A percentile compares a stretch with the other conserved stretches of the same genome.
Conservation (phyloP, 2,888 invertebrate species). For the Psococerastis gibbosa region DNA sequence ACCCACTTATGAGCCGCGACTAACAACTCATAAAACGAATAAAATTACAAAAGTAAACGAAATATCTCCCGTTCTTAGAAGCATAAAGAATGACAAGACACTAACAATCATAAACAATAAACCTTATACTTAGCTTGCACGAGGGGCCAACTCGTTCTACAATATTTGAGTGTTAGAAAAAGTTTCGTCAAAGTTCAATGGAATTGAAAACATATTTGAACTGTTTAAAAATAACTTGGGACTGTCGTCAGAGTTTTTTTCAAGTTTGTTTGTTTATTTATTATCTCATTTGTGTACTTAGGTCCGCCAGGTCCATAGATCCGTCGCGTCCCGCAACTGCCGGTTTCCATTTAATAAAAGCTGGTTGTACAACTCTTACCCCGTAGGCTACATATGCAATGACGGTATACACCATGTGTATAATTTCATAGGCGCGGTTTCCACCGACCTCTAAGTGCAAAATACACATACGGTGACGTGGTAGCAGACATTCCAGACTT, state of each 20-base stretch:
- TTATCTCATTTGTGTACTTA: neutral
- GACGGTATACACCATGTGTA: too few species aligned
- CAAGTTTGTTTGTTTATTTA: conserved; percentile 10
- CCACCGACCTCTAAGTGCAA: too few species aligned
- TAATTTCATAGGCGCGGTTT: too few species aligned
- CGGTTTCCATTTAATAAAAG: too few species aligned
- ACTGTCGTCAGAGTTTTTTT: conserved; percentile 7
- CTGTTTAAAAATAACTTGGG: conserved; percentile 9
- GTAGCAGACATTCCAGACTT: too few species aligned
- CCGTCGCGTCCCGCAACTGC: neutral
- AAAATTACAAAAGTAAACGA: conserved; percentile 10
- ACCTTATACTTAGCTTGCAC: neutral
- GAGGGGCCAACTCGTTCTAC: neutral
- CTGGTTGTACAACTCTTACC: too few species aligned
- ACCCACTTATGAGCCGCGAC: too few species aligned
- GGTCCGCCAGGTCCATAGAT: neutral
- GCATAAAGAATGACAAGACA: too few species aligned
- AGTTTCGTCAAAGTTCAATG: conserved; percentile 7
- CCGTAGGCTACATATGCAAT: too few species aligned
- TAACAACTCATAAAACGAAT: conserved; percentile 8
- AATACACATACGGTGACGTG: too few species aligned
- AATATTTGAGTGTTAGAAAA: neutral
- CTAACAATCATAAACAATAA: too few species aligned
- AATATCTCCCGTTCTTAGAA: conserved; percentile 9
- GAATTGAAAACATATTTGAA: conserved; percentile 10